phyloP scores from a whole-genome alignment of 2,113 vertebrate genomes.

The Eupsittula cactorum region DNA sequence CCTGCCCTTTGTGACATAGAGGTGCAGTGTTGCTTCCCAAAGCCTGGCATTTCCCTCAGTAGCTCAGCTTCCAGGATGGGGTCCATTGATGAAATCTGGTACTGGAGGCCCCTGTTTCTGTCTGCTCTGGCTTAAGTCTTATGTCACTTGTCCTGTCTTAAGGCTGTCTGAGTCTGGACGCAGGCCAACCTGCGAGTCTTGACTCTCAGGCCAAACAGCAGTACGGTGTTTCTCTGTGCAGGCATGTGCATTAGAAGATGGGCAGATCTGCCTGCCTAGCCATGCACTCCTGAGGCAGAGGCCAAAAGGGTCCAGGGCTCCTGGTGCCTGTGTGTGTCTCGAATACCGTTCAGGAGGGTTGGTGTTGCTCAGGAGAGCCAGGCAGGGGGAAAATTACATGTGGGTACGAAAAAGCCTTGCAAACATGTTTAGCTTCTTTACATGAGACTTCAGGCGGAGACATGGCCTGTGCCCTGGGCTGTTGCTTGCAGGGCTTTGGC shows the following conservation, averaged over 20 bases:
- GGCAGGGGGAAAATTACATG: background rate
- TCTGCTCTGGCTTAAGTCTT: background rate
- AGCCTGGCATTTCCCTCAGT: background rate
- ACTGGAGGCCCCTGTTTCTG: background rate
- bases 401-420: background rate
- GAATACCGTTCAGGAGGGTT: background rate
- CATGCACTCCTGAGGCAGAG: background rate
- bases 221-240: background rate
- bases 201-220: background rate
- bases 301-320: background rate
- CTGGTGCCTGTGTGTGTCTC: background rate
- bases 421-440: background rate
- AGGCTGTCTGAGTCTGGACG: background rate
- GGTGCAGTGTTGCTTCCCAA: background rate
- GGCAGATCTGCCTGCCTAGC: background rate
- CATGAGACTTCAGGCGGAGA: background rate
- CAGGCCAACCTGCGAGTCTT: rapidly evolving
- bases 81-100: background rate
- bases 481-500: background rate
- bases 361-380: background rate
- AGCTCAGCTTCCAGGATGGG: background rate
- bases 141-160: background rate
- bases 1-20: background rate
- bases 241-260: background rate
- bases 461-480: background rate